Evolutionary conservation across 2,113 vertebrate genomes (phyloP).

Genomic region (Marmota monax): DNA sequence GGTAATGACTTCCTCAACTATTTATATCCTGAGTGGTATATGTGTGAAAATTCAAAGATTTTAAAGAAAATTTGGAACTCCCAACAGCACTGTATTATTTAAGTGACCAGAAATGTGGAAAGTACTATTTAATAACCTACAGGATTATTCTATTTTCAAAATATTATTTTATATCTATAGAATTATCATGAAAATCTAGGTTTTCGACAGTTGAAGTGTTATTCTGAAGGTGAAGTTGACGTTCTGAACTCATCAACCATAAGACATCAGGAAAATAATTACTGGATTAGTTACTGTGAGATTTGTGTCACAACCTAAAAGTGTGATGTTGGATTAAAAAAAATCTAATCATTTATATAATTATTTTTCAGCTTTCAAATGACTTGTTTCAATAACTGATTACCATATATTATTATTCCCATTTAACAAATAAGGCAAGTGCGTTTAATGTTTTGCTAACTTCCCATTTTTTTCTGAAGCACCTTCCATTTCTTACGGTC

Average conservation of each 20-base stretch:
- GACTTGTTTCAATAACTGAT: slow-evolving; percentile 35
- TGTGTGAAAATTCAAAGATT: slow-evolving; percentile 59
- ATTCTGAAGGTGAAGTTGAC: not conserved
- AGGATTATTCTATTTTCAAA: slow-evolving; percentile 37
- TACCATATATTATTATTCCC: not conserved
- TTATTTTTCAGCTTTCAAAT: slow-evolving; percentile 44
- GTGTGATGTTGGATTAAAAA: not conserved
- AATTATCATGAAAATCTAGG: not conserved
- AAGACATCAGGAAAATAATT: not conserved
- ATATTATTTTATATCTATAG: not conserved
- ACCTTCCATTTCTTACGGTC: not conserved
- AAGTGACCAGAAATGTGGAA: slow-evolving; percentile 51
- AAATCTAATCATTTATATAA: not conserved
- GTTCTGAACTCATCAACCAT: not conserved
- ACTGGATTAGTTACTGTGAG: not conserved
- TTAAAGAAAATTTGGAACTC: slow-evolving; percentile 55
- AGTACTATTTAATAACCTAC: not conserved
- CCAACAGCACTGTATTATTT: slow-evolving; percentile 46
- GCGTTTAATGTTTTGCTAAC: not conserved
- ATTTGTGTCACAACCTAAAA: not conserved
- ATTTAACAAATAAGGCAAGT: slow-evolving; percentile 7
- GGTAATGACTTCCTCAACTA: slow-evolving; percentile 30
- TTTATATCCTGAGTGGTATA: slow-evolving; percentile 11
- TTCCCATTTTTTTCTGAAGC: not conserved
- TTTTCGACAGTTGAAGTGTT: not conserved